Conservation (phyloP, 1,140 invertebrate genomes). For the Centruroides sculpturatus region DNA sequence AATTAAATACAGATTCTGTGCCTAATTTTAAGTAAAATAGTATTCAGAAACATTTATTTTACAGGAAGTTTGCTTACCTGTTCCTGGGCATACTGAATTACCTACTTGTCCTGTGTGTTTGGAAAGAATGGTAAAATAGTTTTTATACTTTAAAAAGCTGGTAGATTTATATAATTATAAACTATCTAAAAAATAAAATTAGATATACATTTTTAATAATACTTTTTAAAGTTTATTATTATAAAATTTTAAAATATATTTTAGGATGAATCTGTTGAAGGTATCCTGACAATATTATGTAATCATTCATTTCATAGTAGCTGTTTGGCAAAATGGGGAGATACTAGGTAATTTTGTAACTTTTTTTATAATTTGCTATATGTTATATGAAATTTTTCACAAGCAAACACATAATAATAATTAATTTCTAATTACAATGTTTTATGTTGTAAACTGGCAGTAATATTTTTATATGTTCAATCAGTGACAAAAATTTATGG, state of each 20-base stretch:
- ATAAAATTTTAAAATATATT: slow-evolving; percentile 10
- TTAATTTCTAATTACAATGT: too few relatives aligned
- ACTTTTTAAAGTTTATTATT: background rate
- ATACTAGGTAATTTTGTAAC: slow-evolving; percentile 11
- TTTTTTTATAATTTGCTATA: background rate
- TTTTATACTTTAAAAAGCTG: background rate
- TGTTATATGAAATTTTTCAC: too few relatives aligned
- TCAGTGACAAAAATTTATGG: too few relatives aligned
- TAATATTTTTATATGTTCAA: too few relatives aligned
- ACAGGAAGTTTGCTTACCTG: slow-evolving; percentile 40
- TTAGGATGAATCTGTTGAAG: slow-evolving; percentile 94
- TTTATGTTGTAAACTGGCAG: too few relatives aligned
- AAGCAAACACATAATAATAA: too few relatives aligned
- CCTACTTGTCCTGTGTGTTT: slow-evolving; percentile 95
- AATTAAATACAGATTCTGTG: too few relatives aligned
- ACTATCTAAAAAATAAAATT: background rate
- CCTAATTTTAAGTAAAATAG: too few relatives aligned
- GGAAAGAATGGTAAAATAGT: slow-evolving; percentile 51
- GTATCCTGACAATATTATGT: slow-evolving; percentile 91
- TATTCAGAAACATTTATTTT: background rate
- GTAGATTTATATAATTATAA: background rate
- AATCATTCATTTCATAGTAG: slow-evolving; percentile 95
- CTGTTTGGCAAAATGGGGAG: slow-evolving; percentile 86
- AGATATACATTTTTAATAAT: background rate
- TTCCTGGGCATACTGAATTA: slow-evolving; percentile 66